A percentile compares a stretch with the other conserved stretches of the same genome.
Conservation (phyloP, 2,888 invertebrate genomes). For the Phytoseiulus persimilis region DNA sequence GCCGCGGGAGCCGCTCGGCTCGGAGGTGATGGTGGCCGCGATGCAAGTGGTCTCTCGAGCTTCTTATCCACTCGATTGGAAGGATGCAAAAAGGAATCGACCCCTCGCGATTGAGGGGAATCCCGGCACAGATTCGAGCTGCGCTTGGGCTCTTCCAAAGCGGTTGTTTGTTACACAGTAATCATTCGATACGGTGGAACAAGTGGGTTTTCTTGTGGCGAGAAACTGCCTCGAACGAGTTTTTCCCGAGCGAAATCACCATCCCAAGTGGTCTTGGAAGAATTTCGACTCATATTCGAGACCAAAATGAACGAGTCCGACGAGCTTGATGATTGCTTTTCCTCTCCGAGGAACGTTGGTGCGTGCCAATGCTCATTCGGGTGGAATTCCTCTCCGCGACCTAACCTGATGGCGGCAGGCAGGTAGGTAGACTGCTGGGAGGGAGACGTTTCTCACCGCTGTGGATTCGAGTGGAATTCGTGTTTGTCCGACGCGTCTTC, state of each 20-base stretch:
- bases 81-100: no score
- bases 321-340: neutral
- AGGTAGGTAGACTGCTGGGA: neutral
- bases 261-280: neutral
- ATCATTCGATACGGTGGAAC: no score
- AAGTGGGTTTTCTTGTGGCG: no score
- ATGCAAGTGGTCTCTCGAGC: no score
- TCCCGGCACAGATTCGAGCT: no score
- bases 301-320: neutral
- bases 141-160: no score
- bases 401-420: neutral
- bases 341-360: neutral
- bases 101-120: no score
- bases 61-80: no score
- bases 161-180: no score
- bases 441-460: neutral
- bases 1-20: neutral
- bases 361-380: neutral
- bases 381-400: neutral
- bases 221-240: neutral
- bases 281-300: neutral
- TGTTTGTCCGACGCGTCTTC: neutral
- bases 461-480: no score
- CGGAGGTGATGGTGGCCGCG: no score
- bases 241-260: neutral